phyloP scores from a whole-genome alignment of 2,113 vertebrate genomes.

The Cynocephalus volans region DNA sequence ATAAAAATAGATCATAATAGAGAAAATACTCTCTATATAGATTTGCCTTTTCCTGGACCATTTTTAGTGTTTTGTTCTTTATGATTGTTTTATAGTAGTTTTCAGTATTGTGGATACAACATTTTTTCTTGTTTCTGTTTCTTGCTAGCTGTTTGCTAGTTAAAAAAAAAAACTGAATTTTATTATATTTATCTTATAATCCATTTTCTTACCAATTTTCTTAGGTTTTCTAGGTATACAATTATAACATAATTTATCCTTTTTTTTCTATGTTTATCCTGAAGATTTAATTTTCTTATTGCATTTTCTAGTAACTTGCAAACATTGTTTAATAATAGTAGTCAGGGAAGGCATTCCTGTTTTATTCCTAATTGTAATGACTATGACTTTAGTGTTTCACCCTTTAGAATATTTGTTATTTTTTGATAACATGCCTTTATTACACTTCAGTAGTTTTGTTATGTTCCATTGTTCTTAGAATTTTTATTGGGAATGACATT shows the following conservation, averaged over 20 bases:
- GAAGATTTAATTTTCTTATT: conserved; percentile 42
- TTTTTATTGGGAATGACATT: background rate
- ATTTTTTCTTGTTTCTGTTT: conserved; percentile 34
- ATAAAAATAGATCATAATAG: conserved; percentile 10
- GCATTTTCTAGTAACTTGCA: conserved; percentile 37
- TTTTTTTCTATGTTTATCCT: conserved; percentile 6
- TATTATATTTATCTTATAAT: conserved; percentile 27
- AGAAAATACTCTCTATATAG: background rate
- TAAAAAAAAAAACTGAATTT: background rate
- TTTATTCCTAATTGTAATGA: background rate
- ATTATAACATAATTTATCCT: background rate
- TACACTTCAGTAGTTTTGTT: background rate
- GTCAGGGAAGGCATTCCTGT: background rate
- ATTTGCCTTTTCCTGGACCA: background rate
- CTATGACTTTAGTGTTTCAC: background rate
- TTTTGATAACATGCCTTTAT: background rate
- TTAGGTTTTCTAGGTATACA: background rate
- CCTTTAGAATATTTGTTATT: background rate
- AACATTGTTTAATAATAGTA: background rate
- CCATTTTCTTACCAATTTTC: background rate
- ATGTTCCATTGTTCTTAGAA: background rate
- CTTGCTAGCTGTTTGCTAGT: background rate
- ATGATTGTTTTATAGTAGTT: background rate
- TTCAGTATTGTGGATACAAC: background rate
- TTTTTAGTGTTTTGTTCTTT: conserved; percentile 9